Evolutionary conservation across 2,113 vertebrate genomes (phyloP).

Genomic region (Alligator sinensis): DNA sequence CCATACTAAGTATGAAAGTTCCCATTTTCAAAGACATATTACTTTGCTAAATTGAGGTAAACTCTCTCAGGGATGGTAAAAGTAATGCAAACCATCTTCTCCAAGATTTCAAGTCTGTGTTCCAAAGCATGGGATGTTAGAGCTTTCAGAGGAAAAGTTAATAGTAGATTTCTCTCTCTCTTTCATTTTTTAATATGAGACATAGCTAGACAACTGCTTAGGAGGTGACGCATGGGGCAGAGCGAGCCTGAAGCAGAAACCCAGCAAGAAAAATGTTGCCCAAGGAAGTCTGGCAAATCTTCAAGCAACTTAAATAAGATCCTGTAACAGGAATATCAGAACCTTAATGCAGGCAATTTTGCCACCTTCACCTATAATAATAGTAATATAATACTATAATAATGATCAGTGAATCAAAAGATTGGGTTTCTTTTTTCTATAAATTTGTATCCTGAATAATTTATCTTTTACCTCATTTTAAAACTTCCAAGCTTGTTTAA

Average conservation of each 20-base stretch:
- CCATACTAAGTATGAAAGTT: background rate
- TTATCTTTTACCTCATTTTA: background rate
- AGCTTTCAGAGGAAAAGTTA: background rate
- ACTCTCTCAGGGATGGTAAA: background rate
- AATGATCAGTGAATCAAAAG: background rate
- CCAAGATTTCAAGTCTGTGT: background rate
- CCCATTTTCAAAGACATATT: background rate
- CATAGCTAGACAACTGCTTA: too few relatives aligned
- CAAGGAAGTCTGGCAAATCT: background rate
- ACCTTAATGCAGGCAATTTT: background rate
- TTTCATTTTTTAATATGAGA: background rate
- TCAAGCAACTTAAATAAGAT: background rate
- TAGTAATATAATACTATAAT: background rate
- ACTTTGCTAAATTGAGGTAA: background rate
- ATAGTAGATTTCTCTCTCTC: background rate
- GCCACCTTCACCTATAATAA: background rate
- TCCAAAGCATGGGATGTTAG: background rate
- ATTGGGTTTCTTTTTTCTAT: background rate
- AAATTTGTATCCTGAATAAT: background rate
- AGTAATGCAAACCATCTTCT: background rate
- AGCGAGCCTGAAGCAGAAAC: background rate
- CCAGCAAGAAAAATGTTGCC: background rate
- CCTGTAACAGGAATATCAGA: background rate
- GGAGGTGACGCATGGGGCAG: too few relatives aligned
- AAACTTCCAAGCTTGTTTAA: background rate